These are phyloP conservation scores for Leptinotarsa undecemlineata DNA, from an alignment of 1,140 invertebrate species.

Conservation along the genomic window DNA sequence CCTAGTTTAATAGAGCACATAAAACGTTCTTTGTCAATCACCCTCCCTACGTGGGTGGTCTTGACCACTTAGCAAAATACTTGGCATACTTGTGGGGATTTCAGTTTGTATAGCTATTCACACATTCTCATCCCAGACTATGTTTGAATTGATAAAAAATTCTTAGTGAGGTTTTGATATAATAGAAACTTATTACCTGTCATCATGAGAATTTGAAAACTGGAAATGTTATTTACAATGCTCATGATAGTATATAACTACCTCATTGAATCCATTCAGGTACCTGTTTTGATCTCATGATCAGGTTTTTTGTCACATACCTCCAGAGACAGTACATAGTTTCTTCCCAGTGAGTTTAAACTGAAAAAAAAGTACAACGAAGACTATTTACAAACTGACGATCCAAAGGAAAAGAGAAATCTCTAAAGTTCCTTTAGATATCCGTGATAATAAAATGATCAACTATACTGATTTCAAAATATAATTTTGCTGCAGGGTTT, in stretches of 20 bases:
- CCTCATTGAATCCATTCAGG: background rate
- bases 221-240: background rate
- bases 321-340: too few relatives aligned
- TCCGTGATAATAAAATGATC: too few relatives aligned
- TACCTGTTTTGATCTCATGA: too few relatives aligned
- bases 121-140: background rate
- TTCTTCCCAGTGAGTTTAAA: too few relatives aligned
- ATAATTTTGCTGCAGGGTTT: too few relatives aligned
- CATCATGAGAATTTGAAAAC: background rate
- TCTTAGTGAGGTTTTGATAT: background rate
- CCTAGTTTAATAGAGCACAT: conserved; percentile 18
- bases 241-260: background rate
- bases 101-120: conserved; percentile 9
- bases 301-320: too few relatives aligned
- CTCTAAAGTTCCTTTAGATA: too few relatives aligned
- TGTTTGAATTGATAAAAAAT: background rate
- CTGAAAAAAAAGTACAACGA: too few relatives aligned
- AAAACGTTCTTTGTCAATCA: conserved; percentile 16
- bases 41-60: conserved; percentile 9
- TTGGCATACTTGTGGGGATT: conserved; percentile 18
- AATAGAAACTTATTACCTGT: background rate
- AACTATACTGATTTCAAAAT: too few relatives aligned
- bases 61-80: conserved; percentile 20
- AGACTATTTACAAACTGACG: too few relatives aligned
- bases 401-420: too few relatives aligned